phyloP scores from a whole-genome alignment of 2,113 vertebrate species.

The Orcinus orca region DNA sequence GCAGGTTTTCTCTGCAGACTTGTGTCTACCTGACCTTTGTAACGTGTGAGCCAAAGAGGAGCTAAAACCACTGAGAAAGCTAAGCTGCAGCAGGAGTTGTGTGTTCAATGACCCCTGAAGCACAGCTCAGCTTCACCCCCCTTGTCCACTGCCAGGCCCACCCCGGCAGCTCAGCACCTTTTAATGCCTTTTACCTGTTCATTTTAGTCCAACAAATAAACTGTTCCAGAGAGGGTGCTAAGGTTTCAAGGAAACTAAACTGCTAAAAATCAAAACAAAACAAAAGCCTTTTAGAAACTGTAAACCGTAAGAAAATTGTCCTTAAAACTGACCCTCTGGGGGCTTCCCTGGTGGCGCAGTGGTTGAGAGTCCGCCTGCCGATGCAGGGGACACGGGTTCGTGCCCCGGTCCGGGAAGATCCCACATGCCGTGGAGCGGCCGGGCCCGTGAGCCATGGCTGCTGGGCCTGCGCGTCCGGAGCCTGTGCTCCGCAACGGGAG shows the following conservation, averaged over 20 bases:
- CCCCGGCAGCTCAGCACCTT: accelerated
- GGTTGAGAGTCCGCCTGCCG: no score
- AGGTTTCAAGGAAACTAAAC: not conserved
- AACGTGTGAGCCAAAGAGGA: not conserved
- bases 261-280: not conserved
- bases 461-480: no score
- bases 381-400: no score
- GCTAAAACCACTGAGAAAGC: not conserved
- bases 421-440: no score
- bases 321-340: not conserved
- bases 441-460: no score
- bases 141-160: not conserved
- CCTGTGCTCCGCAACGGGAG: no score
- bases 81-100: not conserved
- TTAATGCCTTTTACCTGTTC: not conserved
- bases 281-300: not conserved
- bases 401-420: no score
- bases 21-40: not conserved
- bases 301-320: not conserved
- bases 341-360: no score
- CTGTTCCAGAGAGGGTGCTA: not conserved
- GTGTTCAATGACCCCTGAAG: no score
- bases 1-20: not conserved
- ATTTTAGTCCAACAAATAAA: not conserved
- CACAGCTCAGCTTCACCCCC: accelerated